Base-by-base conservation (phyloP, 2,113 vertebrate genomes). In the Cyprinus carpio region DNA sequence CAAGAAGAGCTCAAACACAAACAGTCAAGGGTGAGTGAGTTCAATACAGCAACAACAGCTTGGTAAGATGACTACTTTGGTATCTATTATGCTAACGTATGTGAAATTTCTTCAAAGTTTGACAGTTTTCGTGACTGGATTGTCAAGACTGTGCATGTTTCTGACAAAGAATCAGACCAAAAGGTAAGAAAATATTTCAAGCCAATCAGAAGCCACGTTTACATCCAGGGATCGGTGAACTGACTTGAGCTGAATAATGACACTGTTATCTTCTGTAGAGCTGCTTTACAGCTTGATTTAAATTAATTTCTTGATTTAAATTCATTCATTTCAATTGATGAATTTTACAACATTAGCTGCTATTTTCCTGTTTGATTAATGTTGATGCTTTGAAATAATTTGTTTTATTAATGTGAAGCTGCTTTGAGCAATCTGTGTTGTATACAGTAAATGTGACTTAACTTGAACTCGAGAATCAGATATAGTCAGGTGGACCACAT, bases 101-200 rank as follows among this genome's bases (percentile, higher is more conserved):
- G 6, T 65, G 6, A 65, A 20, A 49, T 88, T 13, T 80, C 8
- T 31, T 89, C 65, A 62, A 87, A 89, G 88, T 67, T 89, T 65
- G 86, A 86, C 49, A 60, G 77, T 13, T 65, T 88, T 37, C 81
- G 74, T 9, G 82, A 82, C 46, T 64, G 62, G 60, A 82, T 89
- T 2, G 20, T 75, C 58, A 82, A 83, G 65, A 62, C 31, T 58
- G 40, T 56, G 20, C n/a, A 58, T 4, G 34, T 84, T 60, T 84
- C 86, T 11, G 77, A 82, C 75, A 86, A 79, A 60, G 27, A 79
- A 18, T 75, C 87, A 62, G 88, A 89, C 7, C 54, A 88, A 76
- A 74, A 86, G 88, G 88, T 87, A 69, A 84, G 54, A 23, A 72
- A 60, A 65, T 13, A 25, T 64, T 23, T 49, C 10, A 84, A 5